Conservation (phyloP, 2,888 invertebrate genomes). For the Cylindroiulus punctatus region DNA sequence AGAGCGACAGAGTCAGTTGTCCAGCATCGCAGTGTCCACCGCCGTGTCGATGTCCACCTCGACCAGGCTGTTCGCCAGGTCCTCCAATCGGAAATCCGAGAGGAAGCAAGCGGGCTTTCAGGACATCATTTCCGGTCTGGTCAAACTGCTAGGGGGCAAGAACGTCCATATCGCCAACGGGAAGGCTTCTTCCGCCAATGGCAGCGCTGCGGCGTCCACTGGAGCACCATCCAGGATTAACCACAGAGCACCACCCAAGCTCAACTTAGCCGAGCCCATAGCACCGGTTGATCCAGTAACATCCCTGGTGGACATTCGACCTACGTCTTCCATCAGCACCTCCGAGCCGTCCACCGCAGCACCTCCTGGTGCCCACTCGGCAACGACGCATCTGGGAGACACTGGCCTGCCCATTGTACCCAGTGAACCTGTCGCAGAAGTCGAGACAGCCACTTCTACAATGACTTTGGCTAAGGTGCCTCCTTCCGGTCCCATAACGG, state of each 20-base stretch:
- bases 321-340: background rate
- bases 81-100: conserved; percentile 45
- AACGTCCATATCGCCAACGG: conserved; percentile 71
- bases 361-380: background rate
- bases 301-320: background rate
- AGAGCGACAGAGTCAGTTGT: background rate
- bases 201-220: conserved; percentile 57
- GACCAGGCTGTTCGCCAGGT: conserved; percentile 49
- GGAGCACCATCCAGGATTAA: conserved; percentile 74
- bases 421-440: background rate
- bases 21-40: conserved; percentile 19
- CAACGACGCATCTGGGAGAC: background rate
- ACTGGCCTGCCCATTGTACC: background rate
- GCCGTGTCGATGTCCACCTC: conserved; percentile 17
- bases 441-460: background rate
- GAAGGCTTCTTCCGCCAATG: background rate
- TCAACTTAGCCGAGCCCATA: conserved; percentile 68
- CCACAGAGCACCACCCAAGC: conserved; percentile 87
- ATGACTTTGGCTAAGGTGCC: background rate
- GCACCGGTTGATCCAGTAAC: background rate
- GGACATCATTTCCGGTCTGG: conserved; percentile 85
- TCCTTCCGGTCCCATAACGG: conserved; percentile 60
- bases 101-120: conserved; percentile 69
- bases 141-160: conserved; percentile 86
- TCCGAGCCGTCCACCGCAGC: background rate